A percentile compares a stretch with the other conserved stretches of the same genome.
phyloP scores from a whole-genome alignment of 2,888 invertebrate genomes.

The Neocrepidodera transversa region DNA sequence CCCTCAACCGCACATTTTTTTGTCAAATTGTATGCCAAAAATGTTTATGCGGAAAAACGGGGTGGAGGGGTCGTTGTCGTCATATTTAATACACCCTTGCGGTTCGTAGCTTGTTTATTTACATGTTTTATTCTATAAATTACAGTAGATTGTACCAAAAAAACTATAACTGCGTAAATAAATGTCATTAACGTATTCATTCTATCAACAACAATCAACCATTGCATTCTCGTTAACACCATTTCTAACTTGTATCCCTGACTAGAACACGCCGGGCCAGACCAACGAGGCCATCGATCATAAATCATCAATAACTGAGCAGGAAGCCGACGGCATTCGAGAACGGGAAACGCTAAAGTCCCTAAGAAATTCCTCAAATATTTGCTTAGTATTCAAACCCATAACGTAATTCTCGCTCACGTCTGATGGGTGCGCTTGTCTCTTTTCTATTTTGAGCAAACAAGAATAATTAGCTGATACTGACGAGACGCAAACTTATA shows the following conservation, averaged over 20 bases:
- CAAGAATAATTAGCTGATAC: constrained; percentile 33
- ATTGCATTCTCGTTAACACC: constrained; percentile 3
- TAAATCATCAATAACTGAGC: constrained; percentile 34
- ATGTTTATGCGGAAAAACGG: no score
- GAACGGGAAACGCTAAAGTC: constrained; percentile 38
- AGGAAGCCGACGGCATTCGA: constrained; percentile 32
- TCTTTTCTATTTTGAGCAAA: constrained; percentile 36
- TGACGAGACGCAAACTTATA: not conserved
- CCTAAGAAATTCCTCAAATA: constrained; percentile 50
- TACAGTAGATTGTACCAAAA: no score
- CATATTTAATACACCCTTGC: no score
- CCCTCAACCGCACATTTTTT: no score
- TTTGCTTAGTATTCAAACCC: constrained; percentile 48
- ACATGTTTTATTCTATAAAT: no score
- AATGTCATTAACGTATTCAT: no score
- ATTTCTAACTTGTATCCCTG: constrained; percentile 8
- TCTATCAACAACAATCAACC: not conserved
- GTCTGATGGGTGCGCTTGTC: constrained; percentile 32
- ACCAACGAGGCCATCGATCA: constrained; percentile 25
- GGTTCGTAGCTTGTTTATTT: no score
- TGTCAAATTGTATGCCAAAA: no score
- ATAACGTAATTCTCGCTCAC: constrained; percentile 48
- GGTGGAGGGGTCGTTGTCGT: no score
- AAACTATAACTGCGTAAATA: no score
- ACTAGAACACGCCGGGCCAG: not conserved